These are phyloP conservation scores for Eristalis arbustorum DNA, from an alignment of 2,888 invertebrate species.

Conservation along the genomic window DNA sequence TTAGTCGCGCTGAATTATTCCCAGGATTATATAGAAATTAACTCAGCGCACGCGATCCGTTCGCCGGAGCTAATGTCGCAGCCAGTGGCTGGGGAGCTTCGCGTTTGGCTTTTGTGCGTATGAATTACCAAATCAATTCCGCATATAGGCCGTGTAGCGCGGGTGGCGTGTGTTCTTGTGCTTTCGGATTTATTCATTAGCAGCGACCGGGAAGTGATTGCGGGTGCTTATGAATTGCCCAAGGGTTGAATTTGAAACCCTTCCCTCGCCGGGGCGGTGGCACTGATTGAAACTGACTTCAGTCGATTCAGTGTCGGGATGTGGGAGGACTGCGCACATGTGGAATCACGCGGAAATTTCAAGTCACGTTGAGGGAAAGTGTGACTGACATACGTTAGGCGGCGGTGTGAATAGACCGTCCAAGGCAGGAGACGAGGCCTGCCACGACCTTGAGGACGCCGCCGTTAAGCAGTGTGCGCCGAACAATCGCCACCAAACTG, in stretches of 20 bases:
- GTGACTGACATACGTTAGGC: too few species aligned
- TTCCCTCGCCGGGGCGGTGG: not conserved
- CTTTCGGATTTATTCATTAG: not conserved
- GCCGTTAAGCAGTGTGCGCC: too few species aligned
- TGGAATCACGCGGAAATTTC: too few species aligned
- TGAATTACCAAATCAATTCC: conserved; percentile 41
- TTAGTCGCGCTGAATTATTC: conserved; percentile 56
- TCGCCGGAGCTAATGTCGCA: not conserved
- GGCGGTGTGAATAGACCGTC: too few species aligned
- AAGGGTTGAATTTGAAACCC: not conserved
- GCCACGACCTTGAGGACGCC: too few species aligned
- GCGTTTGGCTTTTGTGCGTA: conserved; percentile 20
- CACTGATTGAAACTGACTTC: not conserved
- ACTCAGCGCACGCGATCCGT: conserved; percentile 58
- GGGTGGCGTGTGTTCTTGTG: not conserved
- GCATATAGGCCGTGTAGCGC: not conserved
- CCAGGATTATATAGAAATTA: conserved; percentile 52
- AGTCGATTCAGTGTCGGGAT: not conserved
- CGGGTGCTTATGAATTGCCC: not conserved
- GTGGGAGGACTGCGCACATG: not conserved
- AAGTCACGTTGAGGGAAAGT: too few species aligned
- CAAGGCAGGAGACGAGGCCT: too few species aligned
- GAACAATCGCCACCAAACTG: too few species aligned
- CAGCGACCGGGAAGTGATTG: not conserved
- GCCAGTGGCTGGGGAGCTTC: not conserved